Evolutionary conservation across 2,888 invertebrate species (phyloP), one percentile per base, ranked within the genome.

Genomic region (Xylocampa areola): DNA sequence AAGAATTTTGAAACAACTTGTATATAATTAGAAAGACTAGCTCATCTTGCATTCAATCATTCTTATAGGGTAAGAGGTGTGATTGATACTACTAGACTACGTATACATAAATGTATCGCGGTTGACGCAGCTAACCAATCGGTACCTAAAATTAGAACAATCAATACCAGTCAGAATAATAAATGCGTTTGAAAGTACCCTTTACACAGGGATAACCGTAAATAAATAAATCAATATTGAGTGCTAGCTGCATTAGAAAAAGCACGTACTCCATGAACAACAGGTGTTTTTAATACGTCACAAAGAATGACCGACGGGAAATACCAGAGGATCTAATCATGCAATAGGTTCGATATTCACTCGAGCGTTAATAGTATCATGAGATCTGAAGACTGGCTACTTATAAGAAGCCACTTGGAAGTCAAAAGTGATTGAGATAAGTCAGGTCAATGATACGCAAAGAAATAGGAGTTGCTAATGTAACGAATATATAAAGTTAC

Each of bases 111-210:
- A 45, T 32, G 25, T 30, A 59, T 36, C 25, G 10, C 40, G 23
- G 40, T 11, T 23, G 13, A 2, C 30, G 30, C 7, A 14, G 17
- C 2, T n/a, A 0, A 11, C 10, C 16, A 27, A 43, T 37, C 16
- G 6, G n/a, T 33, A 30, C 0, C 41, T 68, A 51, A 73, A 57
- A 30, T 57, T 47, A 51, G 55, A 65, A 70, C 65, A 65, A 69
- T 69, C 54, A 14, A 69, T 69, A 73, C 7, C 10, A 30, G 43
- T 52, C 51, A 11, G 36, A 73, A 51, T 57, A 65, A 43, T 52
- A 41, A 32, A 65, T 2, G 21, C 11, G 5, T 23, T 17, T 17
- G 13, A 13, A 39, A 39, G 25, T 37, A 30, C 33, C 17, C 19
- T 1, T 13, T 13, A 27, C 21, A 5, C 25, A 33, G 37, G 45